A percentile compares a stretch with the other conserved stretches of the same genome.
These are phyloP conservation scores for Hypanus sabinus DNA, from an alignment of 2,113 vertebrate species.

Conservation along the genomic window DNA sequence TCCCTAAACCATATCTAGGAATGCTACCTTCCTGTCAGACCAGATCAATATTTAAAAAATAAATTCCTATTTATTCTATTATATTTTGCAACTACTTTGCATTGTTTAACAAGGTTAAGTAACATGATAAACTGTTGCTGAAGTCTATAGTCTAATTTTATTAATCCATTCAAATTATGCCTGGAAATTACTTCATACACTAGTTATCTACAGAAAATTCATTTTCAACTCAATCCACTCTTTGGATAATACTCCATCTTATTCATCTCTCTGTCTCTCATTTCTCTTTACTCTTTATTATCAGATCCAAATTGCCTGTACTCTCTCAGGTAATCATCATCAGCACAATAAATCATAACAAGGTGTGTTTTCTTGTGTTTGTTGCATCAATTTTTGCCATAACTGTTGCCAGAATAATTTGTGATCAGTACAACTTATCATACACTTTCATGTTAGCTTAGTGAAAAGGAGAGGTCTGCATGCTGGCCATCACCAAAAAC, in stretches of 20 bases:
- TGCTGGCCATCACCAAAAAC: neutral
- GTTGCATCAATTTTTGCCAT: neutral
- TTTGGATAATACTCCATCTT: neutral
- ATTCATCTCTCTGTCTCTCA: neutral
- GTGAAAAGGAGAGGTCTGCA: neutral
- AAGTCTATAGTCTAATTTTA: no score
- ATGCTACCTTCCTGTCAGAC: no score
- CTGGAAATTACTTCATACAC: no score
- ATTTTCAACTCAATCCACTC: neutral
- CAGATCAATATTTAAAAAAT: no score
- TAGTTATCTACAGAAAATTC: neutral
- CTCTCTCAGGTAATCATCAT: neutral
- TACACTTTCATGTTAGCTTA: neutral
- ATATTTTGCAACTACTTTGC: no score
- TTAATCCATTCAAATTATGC: no score
- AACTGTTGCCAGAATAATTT: neutral
- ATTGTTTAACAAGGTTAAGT: no score
- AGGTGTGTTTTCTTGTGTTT: neutral
- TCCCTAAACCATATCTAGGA: no score
- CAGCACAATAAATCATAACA: neutral
- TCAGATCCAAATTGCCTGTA: neutral
- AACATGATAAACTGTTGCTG: no score
- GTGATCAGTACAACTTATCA: neutral
- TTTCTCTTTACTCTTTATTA: neutral
- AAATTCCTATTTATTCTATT: no score